Conservation (phyloP, 2,797 vertebrate genomes). For the Babyrousa celebensis region DNA sequence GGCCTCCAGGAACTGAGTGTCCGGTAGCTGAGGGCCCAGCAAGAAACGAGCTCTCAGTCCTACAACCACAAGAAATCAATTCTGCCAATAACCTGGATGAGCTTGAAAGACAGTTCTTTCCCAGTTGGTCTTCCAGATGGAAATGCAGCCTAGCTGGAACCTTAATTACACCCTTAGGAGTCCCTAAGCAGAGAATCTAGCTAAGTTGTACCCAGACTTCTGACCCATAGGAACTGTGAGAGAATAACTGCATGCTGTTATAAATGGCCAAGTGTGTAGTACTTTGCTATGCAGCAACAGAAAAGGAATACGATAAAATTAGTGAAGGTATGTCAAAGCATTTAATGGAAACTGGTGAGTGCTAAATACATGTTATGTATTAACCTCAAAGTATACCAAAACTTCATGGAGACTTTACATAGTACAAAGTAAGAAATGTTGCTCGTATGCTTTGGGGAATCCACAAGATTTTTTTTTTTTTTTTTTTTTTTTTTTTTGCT, state of each 20-base stretch:
- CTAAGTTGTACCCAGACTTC: neutral
- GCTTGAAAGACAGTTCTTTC: neutral
- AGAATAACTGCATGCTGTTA: neutral
- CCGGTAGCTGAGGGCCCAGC: neutral
- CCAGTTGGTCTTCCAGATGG: neutral
- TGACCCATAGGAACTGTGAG: conserved; percentile 29
- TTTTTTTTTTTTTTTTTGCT: too few species aligned
- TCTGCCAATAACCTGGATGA: neutral
- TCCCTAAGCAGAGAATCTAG: neutral
- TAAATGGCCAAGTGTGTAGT: neutral
- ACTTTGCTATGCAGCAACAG: neutral
- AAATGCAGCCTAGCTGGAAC: neutral
- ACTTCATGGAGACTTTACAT: neutral
- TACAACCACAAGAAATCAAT: conserved; percentile 27
- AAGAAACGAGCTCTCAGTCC: neutral
- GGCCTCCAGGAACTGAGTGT: neutral
- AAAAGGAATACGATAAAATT: conserved; percentile 35
- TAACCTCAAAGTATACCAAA: neutral
- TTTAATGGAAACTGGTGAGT: neutral
- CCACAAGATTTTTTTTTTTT: neutral
- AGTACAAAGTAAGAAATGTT: conserved; percentile 35
- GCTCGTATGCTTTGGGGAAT: neutral
- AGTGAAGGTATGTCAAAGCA: neutral
- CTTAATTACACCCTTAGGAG: neutral
- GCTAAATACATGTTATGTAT: neutral